These are phyloP conservation scores for Napeogenes inachia DNA, from an alignment of 2,888 invertebrate species.

Conservation along the genomic window DNA sequence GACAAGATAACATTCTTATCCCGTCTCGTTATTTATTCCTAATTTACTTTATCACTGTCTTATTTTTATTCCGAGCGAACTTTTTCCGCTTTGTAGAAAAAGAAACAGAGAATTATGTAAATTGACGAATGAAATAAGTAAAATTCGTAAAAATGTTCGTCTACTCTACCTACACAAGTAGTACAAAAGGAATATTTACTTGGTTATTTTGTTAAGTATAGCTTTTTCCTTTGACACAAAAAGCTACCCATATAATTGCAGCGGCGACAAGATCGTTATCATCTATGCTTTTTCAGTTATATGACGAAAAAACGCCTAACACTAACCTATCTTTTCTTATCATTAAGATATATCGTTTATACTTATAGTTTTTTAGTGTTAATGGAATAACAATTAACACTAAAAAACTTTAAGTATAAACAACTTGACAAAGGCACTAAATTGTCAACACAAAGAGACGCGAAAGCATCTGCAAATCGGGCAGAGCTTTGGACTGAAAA, in stretches of 20 bases:
- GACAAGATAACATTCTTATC: slow-evolving; percentile 7
- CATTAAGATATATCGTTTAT: slow-evolving; percentile 25
- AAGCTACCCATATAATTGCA: slow-evolving; percentile 59
- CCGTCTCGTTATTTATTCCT: slow-evolving; percentile 19
- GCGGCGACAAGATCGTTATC: slow-evolving; percentile 60
- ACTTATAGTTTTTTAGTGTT: not conserved
- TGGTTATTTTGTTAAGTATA: slow-evolving; percentile 58
- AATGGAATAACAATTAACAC: not conserved
- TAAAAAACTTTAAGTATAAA: slow-evolving; percentile 19
- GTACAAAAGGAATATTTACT: slow-evolving; percentile 49
- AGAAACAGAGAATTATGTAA: slow-evolving; percentile 29
- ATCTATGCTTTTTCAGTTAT: slow-evolving; percentile 51
- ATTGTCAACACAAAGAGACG: slow-evolving; percentile 65
- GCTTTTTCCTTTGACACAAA: slow-evolving; percentile 51
- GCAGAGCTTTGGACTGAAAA: slow-evolving; percentile 68
- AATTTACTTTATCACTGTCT: slow-evolving; percentile 22
- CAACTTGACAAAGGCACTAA: slow-evolving; percentile 64
- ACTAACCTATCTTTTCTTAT: slow-evolving; percentile 46
- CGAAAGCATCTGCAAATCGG: slow-evolving; percentile 69
- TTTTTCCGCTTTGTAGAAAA: slow-evolving; percentile 27
- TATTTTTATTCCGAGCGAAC: slow-evolving; percentile 23
- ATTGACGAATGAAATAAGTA: slow-evolving; percentile 29
- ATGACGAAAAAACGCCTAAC: slow-evolving; percentile 53
- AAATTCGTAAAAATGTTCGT: slow-evolving; percentile 31
- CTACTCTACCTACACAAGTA: slow-evolving; percentile 29